Conservation (phyloP, 2,797 vertebrate genomes). For the Potorous gilbertii region DNA sequence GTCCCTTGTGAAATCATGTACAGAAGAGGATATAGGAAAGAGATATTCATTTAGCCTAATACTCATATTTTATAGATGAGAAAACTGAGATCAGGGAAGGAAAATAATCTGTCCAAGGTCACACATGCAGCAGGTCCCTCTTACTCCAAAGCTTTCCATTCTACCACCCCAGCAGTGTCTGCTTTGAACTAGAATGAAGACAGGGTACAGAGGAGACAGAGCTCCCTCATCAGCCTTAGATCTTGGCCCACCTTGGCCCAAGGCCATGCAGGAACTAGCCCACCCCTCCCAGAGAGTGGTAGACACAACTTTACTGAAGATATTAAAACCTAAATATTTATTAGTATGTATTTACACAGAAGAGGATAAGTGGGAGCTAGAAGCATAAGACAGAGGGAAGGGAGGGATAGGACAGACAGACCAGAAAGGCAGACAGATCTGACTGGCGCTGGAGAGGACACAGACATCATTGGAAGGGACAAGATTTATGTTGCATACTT, state of each 20-base stretch:
- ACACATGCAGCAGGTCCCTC: background rate
- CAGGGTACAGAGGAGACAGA: background rate
- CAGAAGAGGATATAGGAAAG: background rate
- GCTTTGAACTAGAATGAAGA: background rate
- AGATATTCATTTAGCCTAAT: background rate
- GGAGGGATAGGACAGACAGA: background rate
- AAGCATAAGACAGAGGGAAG: background rate
- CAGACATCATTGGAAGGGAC: slow-evolving; percentile 71
- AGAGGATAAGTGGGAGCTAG: background rate
- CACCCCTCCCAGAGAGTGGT: background rate
- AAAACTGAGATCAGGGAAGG: background rate
- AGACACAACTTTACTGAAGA: slow-evolving; percentile 1
- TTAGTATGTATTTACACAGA: background rate
- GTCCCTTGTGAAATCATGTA: background rate
- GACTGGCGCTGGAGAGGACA: slow-evolving; percentile 67
- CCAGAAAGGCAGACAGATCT: slow-evolving; percentile 45
- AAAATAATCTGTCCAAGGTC: background rate
- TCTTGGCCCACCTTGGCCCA: background rate
- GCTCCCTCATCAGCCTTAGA: background rate
- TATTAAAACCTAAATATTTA: slow-evolving; percentile 3
- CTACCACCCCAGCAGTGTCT: background rate
- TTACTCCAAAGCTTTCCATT: background rate
- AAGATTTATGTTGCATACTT: slow-evolving; percentile 78
- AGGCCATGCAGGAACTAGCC: background rate
- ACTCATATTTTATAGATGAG: background rate